Evolutionary conservation across 2,113 vertebrate genomes (phyloP).

Genomic region (Corvus hawaiiensis): DNA sequence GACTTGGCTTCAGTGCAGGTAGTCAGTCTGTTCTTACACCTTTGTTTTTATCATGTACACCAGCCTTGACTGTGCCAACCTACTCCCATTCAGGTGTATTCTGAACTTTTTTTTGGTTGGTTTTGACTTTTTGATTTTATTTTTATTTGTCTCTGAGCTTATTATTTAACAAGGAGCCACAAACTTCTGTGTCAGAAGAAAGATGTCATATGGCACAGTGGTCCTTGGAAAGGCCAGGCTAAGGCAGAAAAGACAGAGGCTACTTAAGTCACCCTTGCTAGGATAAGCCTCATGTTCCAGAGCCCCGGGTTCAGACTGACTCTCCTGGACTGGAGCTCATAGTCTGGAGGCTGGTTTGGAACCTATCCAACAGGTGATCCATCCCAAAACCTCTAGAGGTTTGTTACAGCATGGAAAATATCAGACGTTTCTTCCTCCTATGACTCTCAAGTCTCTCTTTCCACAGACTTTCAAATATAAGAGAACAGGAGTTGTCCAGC

Average conservation of each 20-base stretch:
- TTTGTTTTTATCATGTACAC: background rate
- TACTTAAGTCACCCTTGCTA: background rate
- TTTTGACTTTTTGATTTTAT: background rate
- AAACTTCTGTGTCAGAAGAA: background rate
- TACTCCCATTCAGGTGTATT: background rate
- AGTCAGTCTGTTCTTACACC: background rate
- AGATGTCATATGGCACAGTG: fast-evolving
- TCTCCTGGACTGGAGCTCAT: background rate
- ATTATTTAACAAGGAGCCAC: background rate
- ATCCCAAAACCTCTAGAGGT: background rate
- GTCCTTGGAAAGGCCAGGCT: background rate
- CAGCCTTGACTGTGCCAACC: background rate
- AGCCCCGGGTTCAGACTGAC: background rate
- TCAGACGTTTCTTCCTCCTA: background rate
- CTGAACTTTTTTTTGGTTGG: background rate
- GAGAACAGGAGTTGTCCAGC: background rate
- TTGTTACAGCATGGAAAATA: background rate
- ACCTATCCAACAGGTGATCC: background rate
- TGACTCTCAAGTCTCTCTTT: background rate
- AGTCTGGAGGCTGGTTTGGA: background rate
- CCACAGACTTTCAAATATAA: background rate
- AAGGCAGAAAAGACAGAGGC: background rate
- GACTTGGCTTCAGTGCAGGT: background rate
- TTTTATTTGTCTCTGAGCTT: background rate
- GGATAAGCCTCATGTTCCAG: background rate